These are phyloP conservation scores for Amphimallon solstitiale DNA, from an alignment of 2,888 invertebrate genomes.

Conservation along the genomic window DNA sequence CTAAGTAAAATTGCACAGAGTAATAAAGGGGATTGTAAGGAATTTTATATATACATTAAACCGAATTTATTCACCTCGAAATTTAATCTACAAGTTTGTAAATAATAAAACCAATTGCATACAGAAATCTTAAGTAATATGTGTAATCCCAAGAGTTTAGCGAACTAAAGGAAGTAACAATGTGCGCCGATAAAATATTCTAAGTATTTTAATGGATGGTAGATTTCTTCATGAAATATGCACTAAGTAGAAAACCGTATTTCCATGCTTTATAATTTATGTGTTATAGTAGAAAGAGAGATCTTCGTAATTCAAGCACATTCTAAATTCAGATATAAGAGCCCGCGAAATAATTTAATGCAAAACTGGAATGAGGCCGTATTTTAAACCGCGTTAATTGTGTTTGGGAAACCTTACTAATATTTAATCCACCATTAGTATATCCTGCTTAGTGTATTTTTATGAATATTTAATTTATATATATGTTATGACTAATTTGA, in stretches of 20 bases:
- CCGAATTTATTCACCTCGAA: too few species aligned
- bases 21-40: too few species aligned
- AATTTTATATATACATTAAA: too few species aligned
- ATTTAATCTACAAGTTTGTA: too few species aligned
- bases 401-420: slow-evolving; percentile 7
- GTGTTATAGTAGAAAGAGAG: background rate
- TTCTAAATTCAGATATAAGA: slow-evolving; percentile 6
- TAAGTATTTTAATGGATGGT: slow-evolving; percentile 4
- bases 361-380: background rate
- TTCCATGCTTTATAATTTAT: slow-evolving; percentile 2
- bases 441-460: background rate
- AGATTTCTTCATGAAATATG: slow-evolving; percentile 1
- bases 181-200: background rate
- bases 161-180: too few species aligned
- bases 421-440: slow-evolving; percentile 14
- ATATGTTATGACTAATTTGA: background rate
- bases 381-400: background rate
- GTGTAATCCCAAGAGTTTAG: too few species aligned
- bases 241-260: background rate
- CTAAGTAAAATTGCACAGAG: too few species aligned
- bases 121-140: too few species aligned
- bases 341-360: slow-evolving; percentile 4
- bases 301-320: background rate
- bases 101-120: too few species aligned
- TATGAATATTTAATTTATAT: background rate